Percentiles rank a stretch among this genome's conserved stretches.
Conservation (phyloP, 2,113 vertebrate genomes). For the Talpa occidentalis region DNA sequence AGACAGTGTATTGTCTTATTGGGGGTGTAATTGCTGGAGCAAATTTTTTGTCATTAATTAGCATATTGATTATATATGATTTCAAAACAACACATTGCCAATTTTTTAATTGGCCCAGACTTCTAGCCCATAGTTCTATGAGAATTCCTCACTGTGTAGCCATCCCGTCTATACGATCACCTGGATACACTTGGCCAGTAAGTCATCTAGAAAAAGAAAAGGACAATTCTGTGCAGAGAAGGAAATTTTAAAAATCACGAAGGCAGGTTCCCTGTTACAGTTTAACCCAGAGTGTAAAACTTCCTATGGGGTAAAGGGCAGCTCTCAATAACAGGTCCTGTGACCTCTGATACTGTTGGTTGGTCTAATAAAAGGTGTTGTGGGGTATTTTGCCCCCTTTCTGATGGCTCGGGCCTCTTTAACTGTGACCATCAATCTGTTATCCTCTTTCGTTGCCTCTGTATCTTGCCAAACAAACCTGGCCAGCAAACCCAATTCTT, state of each 20-base stretch:
- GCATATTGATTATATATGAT: not conserved
- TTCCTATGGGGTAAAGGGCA: not conserved
- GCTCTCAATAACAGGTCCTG: not conserved
- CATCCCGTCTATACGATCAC: not conserved
- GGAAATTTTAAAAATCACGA: not conserved
- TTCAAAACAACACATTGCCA: not conserved
- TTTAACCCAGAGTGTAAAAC: constrained; percentile 3
- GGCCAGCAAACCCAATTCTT: not conserved
- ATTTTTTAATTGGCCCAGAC: not conserved
- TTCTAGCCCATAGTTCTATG: not conserved
- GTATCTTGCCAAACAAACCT: constrained; percentile 6
- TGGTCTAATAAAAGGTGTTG: constrained; percentile 57
- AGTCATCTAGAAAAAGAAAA: not conserved
- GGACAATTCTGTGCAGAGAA: not conserved
- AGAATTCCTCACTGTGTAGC: not conserved
- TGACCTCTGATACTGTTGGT: constrained; percentile 19
- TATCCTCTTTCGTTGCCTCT: constrained; percentile 27
- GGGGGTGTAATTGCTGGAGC: not conserved
- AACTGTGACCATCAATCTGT: not conserved
- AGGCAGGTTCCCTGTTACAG: not conserved
- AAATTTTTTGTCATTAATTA: not conserved
- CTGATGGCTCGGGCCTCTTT: not conserved
- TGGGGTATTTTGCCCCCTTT: not conserved
- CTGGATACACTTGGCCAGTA: not conserved
- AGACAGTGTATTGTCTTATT: not conserved